Evolutionary conservation across 2,113 vertebrate genomes (phyloP), one percentile per base, ranked within the genome.

Genomic region (Phrynosoma blainvillii): DNA sequence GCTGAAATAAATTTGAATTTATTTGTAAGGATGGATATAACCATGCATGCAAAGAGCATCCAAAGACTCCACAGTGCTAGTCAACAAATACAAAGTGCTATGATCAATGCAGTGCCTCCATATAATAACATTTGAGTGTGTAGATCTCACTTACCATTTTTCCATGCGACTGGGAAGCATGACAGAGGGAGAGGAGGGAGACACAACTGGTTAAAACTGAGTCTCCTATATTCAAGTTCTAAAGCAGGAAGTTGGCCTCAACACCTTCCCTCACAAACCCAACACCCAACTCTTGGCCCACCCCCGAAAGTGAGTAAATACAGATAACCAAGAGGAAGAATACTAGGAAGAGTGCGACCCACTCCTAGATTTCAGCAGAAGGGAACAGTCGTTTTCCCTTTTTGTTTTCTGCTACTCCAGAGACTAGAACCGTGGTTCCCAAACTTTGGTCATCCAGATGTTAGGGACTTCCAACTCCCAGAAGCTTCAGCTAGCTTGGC

Each of bases 151-250:
- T 99, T 98, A 99, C 98, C 99, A 98, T 99, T 96, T 99, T 99
- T 96, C 99, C 99, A 74, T 99, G 98, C 59, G 97, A 98, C 99
- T 99, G 95, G 98, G 93, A 97, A 96, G 98, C 98, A 97, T 71
- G 97, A 92, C 96, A 96, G 92, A 96, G 96, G 95, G 96, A 96
- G 95, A 87, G 32, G 92, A 89, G 36, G 92, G 90, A 92, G 93
- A 94, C 0, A 90, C 0, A 81, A 14, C 52, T 90, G 36, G 87
- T 85, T 89, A 88, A 30, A 85, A 87, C 68, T 20, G 4, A 65
- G 88, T 68, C 25, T 32, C 32, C 47, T 13, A 8, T 10, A 32
- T 4, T 20, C 21, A 3, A 32, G 36, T 18, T 71, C 76, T 12
- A 56, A 81, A 12, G 25, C 21, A 36, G 18, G n/a, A 6, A 1